Evolutionary conservation across 23 tunicate genomes (phyloP), one percentile per base, ranked within the genome.

Genomic region (Ciona savignyi): DNA sequence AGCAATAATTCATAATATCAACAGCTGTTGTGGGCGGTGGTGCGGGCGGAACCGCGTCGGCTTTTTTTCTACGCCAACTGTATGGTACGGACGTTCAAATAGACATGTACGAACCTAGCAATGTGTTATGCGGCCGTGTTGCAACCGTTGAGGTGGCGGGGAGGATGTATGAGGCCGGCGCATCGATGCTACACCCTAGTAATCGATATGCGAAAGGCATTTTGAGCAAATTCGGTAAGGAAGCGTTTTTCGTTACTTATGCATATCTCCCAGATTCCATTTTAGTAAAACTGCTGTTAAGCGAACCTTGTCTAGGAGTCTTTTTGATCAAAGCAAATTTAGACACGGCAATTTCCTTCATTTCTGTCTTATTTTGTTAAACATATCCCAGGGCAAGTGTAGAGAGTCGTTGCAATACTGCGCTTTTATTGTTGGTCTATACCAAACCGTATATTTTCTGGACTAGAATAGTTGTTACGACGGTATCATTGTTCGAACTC

Each of bases 11-110:
- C n/a, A 42, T 42, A 6, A 6, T 6, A 6, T 42, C 15, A 42
- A 60, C 78, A 90, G 97, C 85, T 3, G 51, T 90, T 23, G 83
- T 90, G 27, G 97, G 97, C 24, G 97, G 82, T 1, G 97, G 97
- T 1, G 83, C 83, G 35, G 97, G 89, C 1, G 97, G 97, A 23
- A 65, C 85, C 3, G 68, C 90, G 9, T 67, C 90, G 27, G 64
- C 85, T 2, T 76, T 64, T 70, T 90, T 83, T 51, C 63, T 84
- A 23, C 85, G 90, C 1, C 60, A 76, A 31, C 51, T 66, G 22
- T 90, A 82, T 49, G 97, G 90, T 15, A 60, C 61, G 3, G 80
- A 83, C 63, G 89, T 90, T 65, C 24, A 30, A 4, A 83, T 90
- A 24, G 90, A 90, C 35, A 9, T 90, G 51, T 90, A 51, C 66